Conservation (phyloP, 2,113 vertebrate genomes). For the Corythornis madagascariensis region DNA sequence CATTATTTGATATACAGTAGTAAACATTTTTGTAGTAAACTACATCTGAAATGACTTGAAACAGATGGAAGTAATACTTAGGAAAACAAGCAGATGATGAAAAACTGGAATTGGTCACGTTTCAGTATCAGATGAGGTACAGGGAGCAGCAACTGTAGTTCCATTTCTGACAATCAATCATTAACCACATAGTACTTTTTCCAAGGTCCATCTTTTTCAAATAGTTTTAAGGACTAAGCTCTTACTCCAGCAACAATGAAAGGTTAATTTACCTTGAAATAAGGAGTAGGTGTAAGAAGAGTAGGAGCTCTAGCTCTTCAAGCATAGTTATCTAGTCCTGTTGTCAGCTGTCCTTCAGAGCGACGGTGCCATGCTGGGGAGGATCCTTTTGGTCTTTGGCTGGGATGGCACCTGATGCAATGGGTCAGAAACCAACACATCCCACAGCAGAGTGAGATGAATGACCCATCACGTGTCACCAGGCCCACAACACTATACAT, state of each 20-base stretch:
- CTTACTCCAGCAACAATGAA: background rate
- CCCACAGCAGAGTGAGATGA: constrained; percentile 4
- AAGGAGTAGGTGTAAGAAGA: constrained; percentile 18
- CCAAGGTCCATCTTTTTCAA: background rate
- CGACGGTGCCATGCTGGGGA: background rate
- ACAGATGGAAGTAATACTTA: background rate
- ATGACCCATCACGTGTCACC: background rate
- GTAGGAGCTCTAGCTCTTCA: constrained; percentile 29
- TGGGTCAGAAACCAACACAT: background rate
- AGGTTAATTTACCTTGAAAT: constrained; percentile 41
- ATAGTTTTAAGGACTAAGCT: background rate
- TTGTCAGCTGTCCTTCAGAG: constrained; percentile 25
- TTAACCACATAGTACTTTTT: background rate
- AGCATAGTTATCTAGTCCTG: constrained; percentile 22
- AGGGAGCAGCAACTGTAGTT: background rate
- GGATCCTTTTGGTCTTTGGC: constrained; percentile 28
- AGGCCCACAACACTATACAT: background rate
- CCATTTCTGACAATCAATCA: background rate
- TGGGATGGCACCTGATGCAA: background rate
- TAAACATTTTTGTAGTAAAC: background rate
- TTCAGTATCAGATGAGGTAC: background rate
- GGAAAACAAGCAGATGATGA: background rate
- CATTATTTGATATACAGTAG: background rate
- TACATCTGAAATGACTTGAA: background rate
- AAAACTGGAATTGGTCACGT: background rate